These are phyloP conservation scores for Zoanthus gigantus DNA, from an alignment of 92 coral and sea anemone genomes.

Conservation along the genomic window DNA sequence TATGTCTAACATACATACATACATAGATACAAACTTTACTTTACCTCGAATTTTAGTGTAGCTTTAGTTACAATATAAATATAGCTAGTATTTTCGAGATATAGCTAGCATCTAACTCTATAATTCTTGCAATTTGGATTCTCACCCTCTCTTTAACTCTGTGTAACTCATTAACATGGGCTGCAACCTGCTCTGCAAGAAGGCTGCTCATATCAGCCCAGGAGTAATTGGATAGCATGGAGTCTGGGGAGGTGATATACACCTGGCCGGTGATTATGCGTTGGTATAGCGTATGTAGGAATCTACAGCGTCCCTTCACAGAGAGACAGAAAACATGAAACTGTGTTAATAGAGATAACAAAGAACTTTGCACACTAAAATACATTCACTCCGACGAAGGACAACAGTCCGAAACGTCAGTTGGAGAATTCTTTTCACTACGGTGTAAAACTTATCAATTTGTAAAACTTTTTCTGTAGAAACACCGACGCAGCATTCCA, in stretches of 20 bases:
- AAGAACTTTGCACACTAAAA: too few species aligned
- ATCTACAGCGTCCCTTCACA: constrained; percentile 78
- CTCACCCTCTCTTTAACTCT: constrained; percentile 90
- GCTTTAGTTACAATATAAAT: too few species aligned
- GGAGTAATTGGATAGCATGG: constrained; percentile 80
- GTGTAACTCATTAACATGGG: constrained; percentile 84
- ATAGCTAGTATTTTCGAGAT: neutral
- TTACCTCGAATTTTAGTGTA: too few species aligned
- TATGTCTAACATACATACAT: too few species aligned
- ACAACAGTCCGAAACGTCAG: too few species aligned
- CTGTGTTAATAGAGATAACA: neutral
- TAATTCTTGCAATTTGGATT: constrained; percentile 23
- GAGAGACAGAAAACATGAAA: neutral
- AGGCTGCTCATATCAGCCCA: constrained; percentile 97
- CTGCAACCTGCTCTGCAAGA: constrained; percentile 89
- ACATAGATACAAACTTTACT: too few species aligned
- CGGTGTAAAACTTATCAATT: too few species aligned
- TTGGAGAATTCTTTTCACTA: too few species aligned
- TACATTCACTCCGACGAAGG: too few species aligned
- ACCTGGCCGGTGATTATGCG: constrained; percentile 96
- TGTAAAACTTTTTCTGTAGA: too few species aligned
- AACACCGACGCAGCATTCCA: too few species aligned
- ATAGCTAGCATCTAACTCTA: neutral
- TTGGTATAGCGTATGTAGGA: constrained; percentile 95
- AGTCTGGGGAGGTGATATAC: constrained; percentile 81